Conservation (phyloP, 2,113 vertebrate genomes). For the Pseudorectes ferrugineus region DNA sequence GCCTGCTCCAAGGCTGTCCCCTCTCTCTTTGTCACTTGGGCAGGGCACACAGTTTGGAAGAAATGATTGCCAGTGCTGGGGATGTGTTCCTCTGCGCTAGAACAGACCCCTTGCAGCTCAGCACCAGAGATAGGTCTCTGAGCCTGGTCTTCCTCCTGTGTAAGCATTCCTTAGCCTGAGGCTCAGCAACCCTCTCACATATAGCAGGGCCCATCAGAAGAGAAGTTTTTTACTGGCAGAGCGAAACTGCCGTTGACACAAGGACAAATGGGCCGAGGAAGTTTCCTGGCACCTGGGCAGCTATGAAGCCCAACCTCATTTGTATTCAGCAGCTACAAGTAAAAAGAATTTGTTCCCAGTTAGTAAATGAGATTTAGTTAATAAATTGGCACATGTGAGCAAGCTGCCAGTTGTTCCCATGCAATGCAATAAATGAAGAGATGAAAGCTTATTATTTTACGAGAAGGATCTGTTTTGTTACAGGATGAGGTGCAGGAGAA, state of each 20-base stretch:
- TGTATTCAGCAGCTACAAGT: neutral
- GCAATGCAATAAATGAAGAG: neutral
- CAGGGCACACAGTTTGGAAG: neutral
- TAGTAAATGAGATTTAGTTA: slow-evolving; percentile 38
- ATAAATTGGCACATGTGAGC: slow-evolving; percentile 1
- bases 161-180: neutral
- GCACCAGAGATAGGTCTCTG: neutral
- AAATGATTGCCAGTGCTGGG: neutral
- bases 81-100: neutral
- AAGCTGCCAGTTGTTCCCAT: neutral
- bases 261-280: neutral
- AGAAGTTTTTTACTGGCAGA: neutral
- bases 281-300: neutral
- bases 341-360: neutral
- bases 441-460: neutral
- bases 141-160: neutral
- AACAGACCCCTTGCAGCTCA: neutral
- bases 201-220: neutral
- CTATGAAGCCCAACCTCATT: neutral
- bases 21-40: neutral
- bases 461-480: neutral
- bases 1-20: neutral
- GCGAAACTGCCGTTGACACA: neutral
- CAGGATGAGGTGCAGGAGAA: neutral
- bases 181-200: neutral